Evolutionary conservation across 2,113 vertebrate genomes (phyloP).

Genomic region (Notiomystis cincta): DNA sequence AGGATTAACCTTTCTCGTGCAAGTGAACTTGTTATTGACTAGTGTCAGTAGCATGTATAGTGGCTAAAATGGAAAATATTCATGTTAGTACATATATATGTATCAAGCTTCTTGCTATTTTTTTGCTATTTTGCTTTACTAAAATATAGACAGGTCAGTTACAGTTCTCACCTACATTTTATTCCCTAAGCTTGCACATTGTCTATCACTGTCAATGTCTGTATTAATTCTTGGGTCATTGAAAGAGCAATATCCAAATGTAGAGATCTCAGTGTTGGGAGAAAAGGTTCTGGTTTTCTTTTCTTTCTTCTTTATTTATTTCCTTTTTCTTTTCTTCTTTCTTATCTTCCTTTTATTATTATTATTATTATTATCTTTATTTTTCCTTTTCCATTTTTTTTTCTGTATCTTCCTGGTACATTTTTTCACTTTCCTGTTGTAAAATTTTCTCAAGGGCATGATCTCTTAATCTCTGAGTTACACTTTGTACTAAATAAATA

Average conservation of each 20-base stretch:
- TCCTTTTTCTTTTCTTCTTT: neutral
- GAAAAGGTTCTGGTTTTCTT: fast-evolving
- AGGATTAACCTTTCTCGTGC: neutral
- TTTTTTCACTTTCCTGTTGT: neutral
- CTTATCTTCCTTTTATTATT: too few species aligned
- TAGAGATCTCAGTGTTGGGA: neutral
- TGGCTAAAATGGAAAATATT: neutral
- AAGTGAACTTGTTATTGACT: neutral
- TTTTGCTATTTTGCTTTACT: neutral
- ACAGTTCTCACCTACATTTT: neutral
- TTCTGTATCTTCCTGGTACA: neutral
- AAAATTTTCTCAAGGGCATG: neutral
- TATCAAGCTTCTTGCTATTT: neutral
- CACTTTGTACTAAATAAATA: neutral
- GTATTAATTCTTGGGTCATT: neutral
- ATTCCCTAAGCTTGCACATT: neutral
- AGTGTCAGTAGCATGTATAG: neutral
- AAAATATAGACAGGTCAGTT: neutral
- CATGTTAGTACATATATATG: neutral
- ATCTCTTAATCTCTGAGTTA: neutral
- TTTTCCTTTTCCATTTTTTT: neutral
- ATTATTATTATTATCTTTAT: neutral
- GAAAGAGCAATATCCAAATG: neutral
- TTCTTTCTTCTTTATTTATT: fast-evolving
- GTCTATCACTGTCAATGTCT: neutral